Evolutionary conservation across 2,113 vertebrate species (phyloP), one percentile per base, ranked within the genome.

Genomic region (Daboia siamensis): DNA sequence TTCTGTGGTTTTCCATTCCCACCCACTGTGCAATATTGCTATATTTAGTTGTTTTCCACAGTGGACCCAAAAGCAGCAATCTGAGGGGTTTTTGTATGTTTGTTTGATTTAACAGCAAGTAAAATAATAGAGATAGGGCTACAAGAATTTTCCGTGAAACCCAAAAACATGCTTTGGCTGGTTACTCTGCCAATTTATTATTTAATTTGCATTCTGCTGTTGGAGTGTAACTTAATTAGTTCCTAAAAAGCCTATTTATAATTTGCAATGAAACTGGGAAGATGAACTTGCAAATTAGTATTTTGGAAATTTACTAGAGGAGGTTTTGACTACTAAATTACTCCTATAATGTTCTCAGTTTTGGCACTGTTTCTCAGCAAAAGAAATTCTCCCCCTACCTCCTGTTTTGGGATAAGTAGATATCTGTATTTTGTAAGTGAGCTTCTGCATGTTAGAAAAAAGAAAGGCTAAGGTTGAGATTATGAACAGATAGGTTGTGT

Each of bases 11-110:
- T 98, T 98, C 97, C 97, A 97, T 96, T 96, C 96, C 97, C 96
- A 97, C 97, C 97, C 97, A 97, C 96, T 93, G 95, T 96, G 96
- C 96, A 96, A 96, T 95, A 92, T 61, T 69, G 94, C 97, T 98
- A 97, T 97, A 97, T 98, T 98, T 98, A 97, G 98, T 95, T 97
- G 96, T 97, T 98, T 98, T 98, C 97, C 95, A 96, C 94, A 93
- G 90, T 94, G 89, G 93, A 96, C 96, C 96, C 95, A 96, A 96
- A 96, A 95, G 93, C 94, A 92, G 95, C 96, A 93, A 95, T 95
- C 94, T 87, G 95, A 95, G 95, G 96, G 94, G 17, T 88, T 95
- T 94, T 69, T 92, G 94, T 95, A 29, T 39, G 6, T 80, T 12
- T 57, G 87, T 89, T 39, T 88, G 33, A 59, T 33, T n/a, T 89